Conservation (phyloP, 2,888 invertebrate genomes). For the Platycheirus albimanus region DNA sequence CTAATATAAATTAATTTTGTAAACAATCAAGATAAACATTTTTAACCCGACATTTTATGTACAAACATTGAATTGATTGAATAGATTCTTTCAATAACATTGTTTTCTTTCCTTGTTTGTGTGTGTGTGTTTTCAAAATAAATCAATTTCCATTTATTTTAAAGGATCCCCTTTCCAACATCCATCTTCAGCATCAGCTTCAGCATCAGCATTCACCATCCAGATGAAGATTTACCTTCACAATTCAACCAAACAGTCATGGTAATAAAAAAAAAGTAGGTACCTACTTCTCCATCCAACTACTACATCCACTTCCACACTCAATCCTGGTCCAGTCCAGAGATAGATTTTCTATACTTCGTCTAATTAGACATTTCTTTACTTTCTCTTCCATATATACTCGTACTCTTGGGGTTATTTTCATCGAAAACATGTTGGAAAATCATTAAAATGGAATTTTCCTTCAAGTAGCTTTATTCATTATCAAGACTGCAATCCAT, state of each 20-base stretch:
- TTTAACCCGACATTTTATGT: too few species aligned
- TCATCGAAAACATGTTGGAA: constrained; percentile 64
- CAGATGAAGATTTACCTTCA: constrained; percentile 4
- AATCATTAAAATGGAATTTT: constrained; percentile 65
- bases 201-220: too few species aligned
- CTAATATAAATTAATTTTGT: too few species aligned
- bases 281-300: too few species aligned
- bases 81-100: constrained; percentile 15
- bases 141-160: constrained; percentile 7
- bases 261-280: neutral
- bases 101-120: constrained; percentile 4
- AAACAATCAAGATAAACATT: too few species aligned
- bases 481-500: constrained; percentile 19
- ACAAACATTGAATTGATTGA: neutral
- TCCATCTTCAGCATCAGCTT: too few species aligned
- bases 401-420: constrained; percentile 54
- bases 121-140: too few species aligned
- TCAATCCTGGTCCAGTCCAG: neutral
- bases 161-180: neutral
- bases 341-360: constrained; percentile 43
- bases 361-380: constrained; percentile 54
- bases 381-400: neutral
- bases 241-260: constrained; percentile 9
- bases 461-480: constrained; percentile 9
- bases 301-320: neutral